These are phyloP conservation scores for Macrobrachium nipponense DNA, from an alignment of 1,140 invertebrate species.

Conservation along the genomic window DNA sequence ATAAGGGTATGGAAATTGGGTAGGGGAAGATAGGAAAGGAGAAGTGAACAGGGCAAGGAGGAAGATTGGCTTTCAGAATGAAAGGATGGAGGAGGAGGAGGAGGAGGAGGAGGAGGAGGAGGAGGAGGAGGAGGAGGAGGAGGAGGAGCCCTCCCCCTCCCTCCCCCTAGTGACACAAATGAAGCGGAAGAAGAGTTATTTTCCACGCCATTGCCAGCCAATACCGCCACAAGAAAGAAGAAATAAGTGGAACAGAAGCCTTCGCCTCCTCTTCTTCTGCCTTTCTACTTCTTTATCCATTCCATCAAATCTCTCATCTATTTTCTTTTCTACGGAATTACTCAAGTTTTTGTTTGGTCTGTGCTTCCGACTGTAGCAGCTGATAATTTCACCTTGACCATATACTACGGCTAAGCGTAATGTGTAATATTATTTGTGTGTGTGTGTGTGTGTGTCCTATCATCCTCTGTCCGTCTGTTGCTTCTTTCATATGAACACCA, in stretches of 20 bases:
- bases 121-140: background rate
- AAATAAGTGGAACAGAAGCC: no score
- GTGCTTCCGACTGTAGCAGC: background rate
- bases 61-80: background rate
- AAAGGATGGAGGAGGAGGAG: background rate
- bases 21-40: background rate
- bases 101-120: background rate
- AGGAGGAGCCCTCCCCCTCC: background rate
- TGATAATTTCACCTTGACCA: no score
- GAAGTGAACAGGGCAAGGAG: no score
- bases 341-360: no score
- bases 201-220: conserved; percentile 14
- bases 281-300: no score
- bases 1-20: background rate
- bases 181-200: conserved; percentile 41
- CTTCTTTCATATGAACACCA: no score
- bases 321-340: background rate
- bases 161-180: conserved; percentile 22
- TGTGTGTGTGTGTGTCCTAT: no score
- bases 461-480: no score
- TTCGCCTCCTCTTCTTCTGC: background rate
- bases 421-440: no score
- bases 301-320: background rate
- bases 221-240: background rate
- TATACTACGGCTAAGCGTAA: no score